Evolutionary conservation across 2,113 vertebrate species (phyloP).

Genomic region (Nycticebus coucang): DNA sequence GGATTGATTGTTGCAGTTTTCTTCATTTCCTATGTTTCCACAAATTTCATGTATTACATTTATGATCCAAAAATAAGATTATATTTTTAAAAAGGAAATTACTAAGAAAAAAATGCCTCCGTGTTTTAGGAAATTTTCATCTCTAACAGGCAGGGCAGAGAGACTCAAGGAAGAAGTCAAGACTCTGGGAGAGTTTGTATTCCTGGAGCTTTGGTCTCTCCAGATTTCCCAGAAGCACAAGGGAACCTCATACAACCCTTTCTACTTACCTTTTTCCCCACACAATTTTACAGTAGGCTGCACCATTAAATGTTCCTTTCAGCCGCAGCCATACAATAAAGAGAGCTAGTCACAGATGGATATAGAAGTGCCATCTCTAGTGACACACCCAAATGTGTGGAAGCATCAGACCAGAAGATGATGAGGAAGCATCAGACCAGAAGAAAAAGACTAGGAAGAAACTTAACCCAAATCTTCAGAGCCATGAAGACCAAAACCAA

Average conservation of each 20-base stretch:
- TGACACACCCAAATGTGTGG: not conserved
- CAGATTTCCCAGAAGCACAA: not conserved
- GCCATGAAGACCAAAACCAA: not conserved
- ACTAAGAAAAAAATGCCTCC: not conserved
- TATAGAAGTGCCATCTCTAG: not conserved
- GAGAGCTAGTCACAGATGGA: not conserved
- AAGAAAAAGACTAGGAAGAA: not conserved
- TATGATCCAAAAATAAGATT: slow-evolving; percentile 57
- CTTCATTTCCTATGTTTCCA: slow-evolving; percentile 35
- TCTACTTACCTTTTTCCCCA: not conserved
- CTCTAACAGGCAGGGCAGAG: not conserved
- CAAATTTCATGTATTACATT: slow-evolving; percentile 35
- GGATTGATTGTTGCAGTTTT: slow-evolving; percentile 1
- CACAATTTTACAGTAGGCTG: not conserved
- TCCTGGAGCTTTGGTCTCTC: not conserved
- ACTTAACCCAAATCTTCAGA: not conserved
- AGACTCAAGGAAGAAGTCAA: not conserved
- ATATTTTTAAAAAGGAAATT: slow-evolving; percentile 57
- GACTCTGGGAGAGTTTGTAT: rapidly evolving
- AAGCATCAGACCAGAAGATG: no score
- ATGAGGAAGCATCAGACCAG: not conserved
- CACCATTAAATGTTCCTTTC: not conserved
- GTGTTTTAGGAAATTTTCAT: slow-evolving; percentile 2
- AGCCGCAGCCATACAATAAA: not conserved
- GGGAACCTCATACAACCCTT: not conserved